Conservation (phyloP, 2,888 invertebrate species). For the Aleiodes testaceus region DNA sequence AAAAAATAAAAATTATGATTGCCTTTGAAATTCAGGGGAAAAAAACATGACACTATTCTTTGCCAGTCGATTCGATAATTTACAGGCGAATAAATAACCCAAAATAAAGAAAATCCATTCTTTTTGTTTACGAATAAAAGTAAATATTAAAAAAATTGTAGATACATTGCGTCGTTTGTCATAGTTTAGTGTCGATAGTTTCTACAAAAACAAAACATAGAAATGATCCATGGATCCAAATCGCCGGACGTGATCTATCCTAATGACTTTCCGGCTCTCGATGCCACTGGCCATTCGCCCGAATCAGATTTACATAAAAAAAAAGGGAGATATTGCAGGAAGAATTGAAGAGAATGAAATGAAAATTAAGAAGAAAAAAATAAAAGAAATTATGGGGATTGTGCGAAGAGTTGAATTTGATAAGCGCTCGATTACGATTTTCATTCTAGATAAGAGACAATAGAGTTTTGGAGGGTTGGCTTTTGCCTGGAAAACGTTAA, state of each 20-base stretch:
- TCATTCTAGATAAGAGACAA: slow-evolving; percentile 55
- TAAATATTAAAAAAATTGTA: slow-evolving; percentile 16
- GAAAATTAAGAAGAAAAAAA: background rate
- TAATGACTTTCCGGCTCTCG: slow-evolving; percentile 38
- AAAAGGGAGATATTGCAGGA: background rate
- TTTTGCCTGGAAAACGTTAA: slow-evolving; percentile 39
- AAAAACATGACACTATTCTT: background rate
- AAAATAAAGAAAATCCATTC: no score
- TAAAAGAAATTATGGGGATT: slow-evolving; percentile 10
- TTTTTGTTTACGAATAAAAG: background rate
- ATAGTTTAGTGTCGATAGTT: slow-evolving; percentile 32
- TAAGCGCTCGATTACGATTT: slow-evolving; percentile 56
- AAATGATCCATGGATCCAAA: slow-evolving; percentile 35
- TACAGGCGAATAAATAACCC: no score
- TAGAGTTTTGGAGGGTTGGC: slow-evolving; percentile 33
- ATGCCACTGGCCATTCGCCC: background rate
- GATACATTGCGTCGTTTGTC: slow-evolving; percentile 37
- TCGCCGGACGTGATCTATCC: slow-evolving; percentile 44
- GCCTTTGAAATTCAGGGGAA: background rate
- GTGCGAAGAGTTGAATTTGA: slow-evolving; percentile 41
- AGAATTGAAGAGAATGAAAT: background rate
- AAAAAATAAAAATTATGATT: background rate
- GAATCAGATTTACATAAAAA: slow-evolving; percentile 14
- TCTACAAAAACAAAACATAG: slow-evolving; percentile 4
- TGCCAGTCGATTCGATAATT: background rate